Percentiles rank a stretch among this genome's conserved stretches.
Conservation (phyloP, 2,797 vertebrate genomes). For the Hydrocynus forskahlii region DNA sequence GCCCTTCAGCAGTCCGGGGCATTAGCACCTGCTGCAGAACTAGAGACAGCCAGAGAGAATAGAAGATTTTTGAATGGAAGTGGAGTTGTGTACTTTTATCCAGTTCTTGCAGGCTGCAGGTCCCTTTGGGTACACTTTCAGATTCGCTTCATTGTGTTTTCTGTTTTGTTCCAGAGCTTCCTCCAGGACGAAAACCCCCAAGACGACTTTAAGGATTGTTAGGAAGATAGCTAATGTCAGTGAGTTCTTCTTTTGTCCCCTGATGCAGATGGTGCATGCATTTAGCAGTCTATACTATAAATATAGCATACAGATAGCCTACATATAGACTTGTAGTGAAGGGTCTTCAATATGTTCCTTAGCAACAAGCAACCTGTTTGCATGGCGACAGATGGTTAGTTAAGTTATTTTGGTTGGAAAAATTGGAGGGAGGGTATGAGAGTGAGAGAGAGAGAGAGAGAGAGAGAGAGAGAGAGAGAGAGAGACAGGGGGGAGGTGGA, state of each 20-base stretch:
- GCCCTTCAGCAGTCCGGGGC: not conserved
- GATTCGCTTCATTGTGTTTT: not conserved
- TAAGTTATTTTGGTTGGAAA: slow-evolving; percentile 83
- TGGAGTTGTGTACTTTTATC: not conserved
- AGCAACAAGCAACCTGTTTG: slow-evolving; percentile 81
- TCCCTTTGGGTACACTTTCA: no score
- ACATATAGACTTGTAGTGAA: slow-evolving; percentile 43
- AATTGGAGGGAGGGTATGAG: slow-evolving; percentile 55
- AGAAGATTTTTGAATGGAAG: not conserved
- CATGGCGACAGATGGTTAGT: slow-evolving; percentile 82
- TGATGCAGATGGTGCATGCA: slow-evolving; percentile 17
- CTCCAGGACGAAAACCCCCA: not conserved
- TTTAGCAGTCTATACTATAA: slow-evolving; percentile 33
- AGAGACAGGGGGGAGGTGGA: slow-evolving; percentile 48
- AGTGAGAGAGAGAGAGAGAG: slow-evolving; percentile 34
- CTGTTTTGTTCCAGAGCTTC: not conserved
- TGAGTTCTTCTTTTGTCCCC: not conserved
- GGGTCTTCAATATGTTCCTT: slow-evolving; percentile 77
- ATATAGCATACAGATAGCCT: slow-evolving; percentile 37
- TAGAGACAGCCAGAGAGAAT: not conserved
- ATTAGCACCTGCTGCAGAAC: not conserved
- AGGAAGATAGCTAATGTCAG: not conserved
- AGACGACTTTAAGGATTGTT: not conserved
- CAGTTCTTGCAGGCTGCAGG: not conserved
- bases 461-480: not conserved